Percentiles rank a stretch among this genome's conserved stretches.
Conservation (phyloP, 2,888 invertebrate species). For the Philopedon plagiatum region DNA sequence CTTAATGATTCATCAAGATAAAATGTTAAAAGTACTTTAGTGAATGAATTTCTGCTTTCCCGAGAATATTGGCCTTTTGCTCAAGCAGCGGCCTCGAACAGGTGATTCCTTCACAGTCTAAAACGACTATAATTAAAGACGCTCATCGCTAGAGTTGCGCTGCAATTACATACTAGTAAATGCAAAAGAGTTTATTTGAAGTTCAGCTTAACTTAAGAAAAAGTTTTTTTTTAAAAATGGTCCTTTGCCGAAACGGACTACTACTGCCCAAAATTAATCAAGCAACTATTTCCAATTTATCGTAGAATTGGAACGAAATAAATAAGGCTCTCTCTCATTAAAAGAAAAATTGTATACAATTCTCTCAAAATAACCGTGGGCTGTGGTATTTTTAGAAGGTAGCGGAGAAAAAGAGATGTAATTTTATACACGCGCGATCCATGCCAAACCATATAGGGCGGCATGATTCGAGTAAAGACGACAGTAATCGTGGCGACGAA, state of each 20-base stretch:
- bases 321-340: conserved; percentile 65
- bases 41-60: conserved; percentile 29
- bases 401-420: conserved; percentile 69
- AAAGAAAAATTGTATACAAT: conserved; percentile 67
- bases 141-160: not conserved
- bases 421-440: conserved; percentile 68
- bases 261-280: conserved; percentile 27
- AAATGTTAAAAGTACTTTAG: conserved; percentile 53
- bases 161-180: not conserved
- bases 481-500: conserved; percentile 59
- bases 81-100: conserved; percentile 16
- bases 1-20: conserved; percentile 63
- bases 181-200: not conserved
- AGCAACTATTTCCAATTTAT: conserved; percentile 30
- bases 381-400: conserved; percentile 68
- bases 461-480: conserved; percentile 65
- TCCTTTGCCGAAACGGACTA: not conserved
- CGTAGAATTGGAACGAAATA: conserved; percentile 54
- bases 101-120: not conserved
- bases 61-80: conserved; percentile 22
- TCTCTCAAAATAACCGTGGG: conserved; percentile 68
- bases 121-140: not conserved
- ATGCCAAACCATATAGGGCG: conserved; percentile 70
- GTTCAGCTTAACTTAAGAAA: not conserved
- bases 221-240: too few species aligned